phyloP scores from a whole-genome alignment of 2,888 invertebrate genomes.

The Salpingus planirostris region DNA sequence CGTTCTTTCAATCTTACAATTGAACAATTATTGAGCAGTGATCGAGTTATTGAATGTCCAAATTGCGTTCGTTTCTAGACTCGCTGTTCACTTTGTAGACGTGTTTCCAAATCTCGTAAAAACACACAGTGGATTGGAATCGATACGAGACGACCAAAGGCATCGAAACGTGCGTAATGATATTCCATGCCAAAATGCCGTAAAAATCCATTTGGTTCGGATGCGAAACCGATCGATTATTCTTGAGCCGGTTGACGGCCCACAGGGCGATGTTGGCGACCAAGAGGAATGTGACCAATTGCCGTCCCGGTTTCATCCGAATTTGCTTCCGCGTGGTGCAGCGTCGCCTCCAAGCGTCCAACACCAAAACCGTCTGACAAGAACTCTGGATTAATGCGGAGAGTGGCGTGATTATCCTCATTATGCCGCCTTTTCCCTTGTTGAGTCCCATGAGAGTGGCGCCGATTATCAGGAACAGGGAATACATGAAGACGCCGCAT shows the following conservation, averaged over 20 bases:
- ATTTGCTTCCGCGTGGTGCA: constrained; percentile 59
- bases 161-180: constrained; percentile 79
- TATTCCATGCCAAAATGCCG: constrained; percentile 80
- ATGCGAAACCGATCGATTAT: constrained; percentile 69
- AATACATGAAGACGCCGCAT: constrained; percentile 75
- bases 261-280: constrained; percentile 73
- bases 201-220: constrained; percentile 75
- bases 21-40: too few species aligned
- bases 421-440: constrained; percentile 30
- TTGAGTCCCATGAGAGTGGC: constrained; percentile 50
- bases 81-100: constrained; percentile 74
- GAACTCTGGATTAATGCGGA: constrained; percentile 67
- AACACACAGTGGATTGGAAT: constrained; percentile 81
- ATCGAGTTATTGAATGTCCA: too few species aligned
- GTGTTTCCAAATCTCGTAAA: constrained; percentile 85
- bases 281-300: constrained; percentile 72
- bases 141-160: constrained; percentile 79
- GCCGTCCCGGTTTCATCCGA: constrained; percentile 67
- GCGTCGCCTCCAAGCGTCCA: constrained; percentile 62
- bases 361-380: constrained; percentile 64
- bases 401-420: constrained; percentile 56
- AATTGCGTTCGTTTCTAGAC: too few species aligned
- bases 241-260: constrained; percentile 73
- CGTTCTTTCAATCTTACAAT: too few species aligned
- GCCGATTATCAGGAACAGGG: constrained; percentile 74